Base-by-base conservation (phyloP, 2,888 invertebrate genomes). In the Napeogenes inachia region DNA sequence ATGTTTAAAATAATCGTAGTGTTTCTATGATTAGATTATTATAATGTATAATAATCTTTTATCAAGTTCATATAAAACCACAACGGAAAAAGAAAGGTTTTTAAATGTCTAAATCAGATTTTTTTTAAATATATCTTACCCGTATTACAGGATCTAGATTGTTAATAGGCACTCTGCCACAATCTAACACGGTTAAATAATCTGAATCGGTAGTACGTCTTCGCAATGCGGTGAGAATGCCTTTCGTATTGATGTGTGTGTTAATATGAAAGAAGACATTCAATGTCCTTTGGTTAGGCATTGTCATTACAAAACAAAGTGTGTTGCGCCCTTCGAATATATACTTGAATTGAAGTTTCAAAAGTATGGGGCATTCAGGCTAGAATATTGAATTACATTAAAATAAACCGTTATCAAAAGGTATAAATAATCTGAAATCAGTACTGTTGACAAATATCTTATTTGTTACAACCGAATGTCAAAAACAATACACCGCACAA, bases 91-190 rank as follows among this genome's bases (percentile, higher is more conserved):
- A n/a, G n/a, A n/a, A n/a, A n/a, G n/a, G n/a, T n/a, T n/a, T n/a
- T n/a, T n/a, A n/a, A n/a, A 21, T 21, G 21, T 1, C 21, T 21
- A 21, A 21, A 21, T 21, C 21, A 21, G 21, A 21, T 21, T 21
- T 21, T 21, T 21, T 21, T 21, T 21, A 1, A 21, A 21, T 5
- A 10, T 50, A 21, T 35, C 80, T 75, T 71, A 89, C 91, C 74
- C 90, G 77, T 69, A 89, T 85, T 38, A 89, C 89, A 3, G 89
- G 86, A 77, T 90, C 89, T 66, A 90, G 77, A 70, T 90, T 90
- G 69, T 90, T 90, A 13, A 90, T 89, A 45, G 89, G 87, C 30
- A 89, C 89, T 75, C 76, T 80, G 46, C 91, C 90, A 72, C 90
- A 89, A 62, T 89, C 82, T 66, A 89, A 65, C 32, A 82, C 76